Evolutionary conservation across 2,888 invertebrate genomes (phyloP), one percentile per base, ranked within the genome.

Genomic region (Pterostichus niger): DNA sequence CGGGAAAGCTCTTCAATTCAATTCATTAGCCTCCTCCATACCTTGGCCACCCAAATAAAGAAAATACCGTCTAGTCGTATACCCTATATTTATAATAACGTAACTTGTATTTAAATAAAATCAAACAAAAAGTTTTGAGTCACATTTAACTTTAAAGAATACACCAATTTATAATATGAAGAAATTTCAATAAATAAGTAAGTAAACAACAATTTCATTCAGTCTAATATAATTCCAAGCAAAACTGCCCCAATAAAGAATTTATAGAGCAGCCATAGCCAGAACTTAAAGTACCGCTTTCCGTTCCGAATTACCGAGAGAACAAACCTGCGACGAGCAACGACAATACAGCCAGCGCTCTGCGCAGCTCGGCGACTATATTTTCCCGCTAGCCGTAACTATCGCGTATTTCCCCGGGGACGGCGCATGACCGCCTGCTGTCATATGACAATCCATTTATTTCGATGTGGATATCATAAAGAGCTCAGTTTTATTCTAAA

Each of bases 401-500:
- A 80, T 68, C 68, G 49, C 68, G 68, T 68, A 80, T 80, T 80
- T 80, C 80, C 80, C 46, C 13, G 11, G 80, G 33, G 80, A 35
- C 15, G 24, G 15, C 13, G 40, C 61, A 31, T 11, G 64, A 9
- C 75, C 54, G 35, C 75, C 24, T 49, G 54, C 75, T 78, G 59
- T 78, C 78, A 78, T 59, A 78, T 77, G 78, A 78, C 78, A 78
- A 78, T 78, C 59, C 78, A 59, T 61, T 78, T 78, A 78, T 59
- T 59, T 44, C 78, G 78, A 78, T 78, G 78, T 78, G 52, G 80
- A 80, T 68, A 80, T 68, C 80, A 80, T 80, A 80, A 80, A 80
- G 52, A 64, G 68, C 68, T 80, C 80, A 80, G 68, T 80, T 80
- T 80, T 80, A 80, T 80, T 68, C 68, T 80, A 64, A 80, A 78